Percentiles rank a stretch among this genome's conserved stretches.
phyloP scores from a whole-genome alignment of 2,113 vertebrate genomes.

The Larimichthys crocea region DNA sequence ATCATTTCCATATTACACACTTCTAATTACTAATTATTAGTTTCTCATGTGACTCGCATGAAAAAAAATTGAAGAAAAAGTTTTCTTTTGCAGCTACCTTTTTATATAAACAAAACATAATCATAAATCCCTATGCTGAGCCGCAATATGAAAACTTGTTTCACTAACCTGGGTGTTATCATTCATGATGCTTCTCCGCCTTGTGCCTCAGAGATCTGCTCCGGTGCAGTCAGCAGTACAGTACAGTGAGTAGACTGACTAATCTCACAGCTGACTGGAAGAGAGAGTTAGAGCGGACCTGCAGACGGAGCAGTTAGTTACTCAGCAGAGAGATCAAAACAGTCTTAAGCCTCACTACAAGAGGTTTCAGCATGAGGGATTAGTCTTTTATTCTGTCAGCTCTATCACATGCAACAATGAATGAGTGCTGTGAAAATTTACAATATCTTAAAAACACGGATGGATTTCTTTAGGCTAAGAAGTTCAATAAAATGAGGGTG shows the following conservation, averaged over 20 bases:
- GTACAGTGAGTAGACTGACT: slow-evolving; percentile 26
- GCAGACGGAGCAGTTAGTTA: slow-evolving; percentile 55
- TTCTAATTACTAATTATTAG: neutral
- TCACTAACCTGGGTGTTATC: slow-evolving; percentile 56
- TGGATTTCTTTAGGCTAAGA: neutral
- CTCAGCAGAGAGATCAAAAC: slow-evolving; percentile 69
- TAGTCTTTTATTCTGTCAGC: slow-evolving; percentile 28
- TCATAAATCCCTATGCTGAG: neutral
- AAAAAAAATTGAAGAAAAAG: neutral
- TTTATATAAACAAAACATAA: neutral
- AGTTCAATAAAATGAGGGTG: neutral
- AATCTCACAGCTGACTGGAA: slow-evolving; percentile 52
- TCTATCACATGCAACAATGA: neutral
- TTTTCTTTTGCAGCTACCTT: neutral
- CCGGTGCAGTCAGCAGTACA: slow-evolving; percentile 11
- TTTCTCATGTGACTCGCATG: neutral
- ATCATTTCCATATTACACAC: neutral
- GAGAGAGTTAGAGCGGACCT: slow-evolving; percentile 23
- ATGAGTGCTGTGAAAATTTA: neutral
- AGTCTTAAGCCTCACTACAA: slow-evolving; percentile 50
- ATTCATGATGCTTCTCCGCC: slow-evolving; percentile 47
- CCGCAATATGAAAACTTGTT: neutral
- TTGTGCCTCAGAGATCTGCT: slow-evolving; percentile 9
- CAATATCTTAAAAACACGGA: neutral
- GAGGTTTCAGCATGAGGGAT: slow-evolving; percentile 47